Evolutionary conservation across 2,797 vertebrate species (phyloP).

Genomic region (Myoxocephalus aenaeus): DNA sequence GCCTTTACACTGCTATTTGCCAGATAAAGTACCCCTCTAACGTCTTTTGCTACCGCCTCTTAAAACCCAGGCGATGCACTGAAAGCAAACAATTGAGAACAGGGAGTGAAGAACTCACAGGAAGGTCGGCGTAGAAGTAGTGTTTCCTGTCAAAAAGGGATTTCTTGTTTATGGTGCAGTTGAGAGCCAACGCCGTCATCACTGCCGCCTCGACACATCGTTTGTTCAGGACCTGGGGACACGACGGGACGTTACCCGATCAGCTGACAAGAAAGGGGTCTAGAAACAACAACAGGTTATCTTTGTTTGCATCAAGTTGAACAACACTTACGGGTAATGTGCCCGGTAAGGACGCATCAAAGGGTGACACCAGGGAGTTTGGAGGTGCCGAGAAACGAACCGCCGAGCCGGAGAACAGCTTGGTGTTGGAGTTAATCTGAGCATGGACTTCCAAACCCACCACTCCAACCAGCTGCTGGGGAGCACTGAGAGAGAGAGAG

Average conservation of each 20-base stretch:
- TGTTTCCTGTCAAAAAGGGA: slow-evolving; percentile 98
- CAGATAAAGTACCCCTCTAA: background rate
- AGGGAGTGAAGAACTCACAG: slow-evolving; percentile 87
- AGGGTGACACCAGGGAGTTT: slow-evolving; percentile 95
- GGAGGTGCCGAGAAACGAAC: slow-evolving; percentile 93
- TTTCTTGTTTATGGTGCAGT: slow-evolving; percentile 94
- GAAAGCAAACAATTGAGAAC: background rate
- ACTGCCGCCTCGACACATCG: slow-evolving; percentile 96
- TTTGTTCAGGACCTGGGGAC: slow-evolving; percentile 92
- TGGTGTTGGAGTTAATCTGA: slow-evolving; percentile 94
- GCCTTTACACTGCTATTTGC: slow-evolving; percentile 20
- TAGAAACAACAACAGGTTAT: background rate
- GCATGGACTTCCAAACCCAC: slow-evolving; percentile 97
- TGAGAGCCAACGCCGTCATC: slow-evolving; percentile 94
- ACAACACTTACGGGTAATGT: slow-evolving; percentile 92
- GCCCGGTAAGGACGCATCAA: slow-evolving; percentile 97
- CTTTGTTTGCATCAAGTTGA: background rate
- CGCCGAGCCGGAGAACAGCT: slow-evolving; percentile 93
- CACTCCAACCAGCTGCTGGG: slow-evolving; percentile 87
- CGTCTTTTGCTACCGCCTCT: background rate
- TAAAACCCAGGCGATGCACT: slow-evolving; percentile 8
- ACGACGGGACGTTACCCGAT: slow-evolving; percentile 36
- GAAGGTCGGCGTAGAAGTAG: slow-evolving; percentile 98
- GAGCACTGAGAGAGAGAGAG: slow-evolving; percentile 71
- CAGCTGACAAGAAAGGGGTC: background rate